A percentile compares a stretch with the other conserved stretches of the same genome.
These are phyloP conservation scores for Argya squamiceps DNA, from an alignment of 2,797 vertebrate genomes.

Conservation along the genomic window DNA sequence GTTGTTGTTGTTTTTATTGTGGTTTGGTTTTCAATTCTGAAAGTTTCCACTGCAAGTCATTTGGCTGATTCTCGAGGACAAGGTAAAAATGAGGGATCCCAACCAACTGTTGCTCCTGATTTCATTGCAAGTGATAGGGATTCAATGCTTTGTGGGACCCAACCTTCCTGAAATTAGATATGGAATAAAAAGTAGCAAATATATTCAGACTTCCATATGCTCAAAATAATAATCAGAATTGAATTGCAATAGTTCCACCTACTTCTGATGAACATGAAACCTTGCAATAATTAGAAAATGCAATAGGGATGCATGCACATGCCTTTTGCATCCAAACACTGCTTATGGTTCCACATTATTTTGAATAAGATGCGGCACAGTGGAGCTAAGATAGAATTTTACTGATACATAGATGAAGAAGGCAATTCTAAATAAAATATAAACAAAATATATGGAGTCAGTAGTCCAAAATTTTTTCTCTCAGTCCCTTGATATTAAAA, in stretches of 20 bases:
- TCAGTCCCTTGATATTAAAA: neutral
- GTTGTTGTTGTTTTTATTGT: neutral
- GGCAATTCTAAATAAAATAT: neutral
- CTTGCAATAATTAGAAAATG: neutral
- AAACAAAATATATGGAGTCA: neutral
- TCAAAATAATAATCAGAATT: neutral
- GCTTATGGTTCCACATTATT: neutral
- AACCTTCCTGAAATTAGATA: neutral
- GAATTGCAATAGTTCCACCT: neutral
- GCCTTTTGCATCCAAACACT: neutral
- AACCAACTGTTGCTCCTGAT: neutral
- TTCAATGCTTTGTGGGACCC: neutral
- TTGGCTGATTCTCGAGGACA: neutral
- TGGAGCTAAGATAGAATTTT: neutral
- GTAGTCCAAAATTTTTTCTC: neutral
- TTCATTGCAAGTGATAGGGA: neutral
- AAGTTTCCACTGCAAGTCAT: neutral
- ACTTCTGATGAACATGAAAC: neutral
- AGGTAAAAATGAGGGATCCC: neutral
- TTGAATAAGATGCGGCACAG: neutral
- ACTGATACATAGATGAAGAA: neutral
- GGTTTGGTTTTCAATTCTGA: neutral
- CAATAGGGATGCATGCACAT: neutral
- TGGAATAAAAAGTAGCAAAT: neutral
- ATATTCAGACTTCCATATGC: neutral